Evolutionary conservation across 2,797 vertebrate species (phyloP).

Genomic region (Notoglanidium macrostoma): DNA sequence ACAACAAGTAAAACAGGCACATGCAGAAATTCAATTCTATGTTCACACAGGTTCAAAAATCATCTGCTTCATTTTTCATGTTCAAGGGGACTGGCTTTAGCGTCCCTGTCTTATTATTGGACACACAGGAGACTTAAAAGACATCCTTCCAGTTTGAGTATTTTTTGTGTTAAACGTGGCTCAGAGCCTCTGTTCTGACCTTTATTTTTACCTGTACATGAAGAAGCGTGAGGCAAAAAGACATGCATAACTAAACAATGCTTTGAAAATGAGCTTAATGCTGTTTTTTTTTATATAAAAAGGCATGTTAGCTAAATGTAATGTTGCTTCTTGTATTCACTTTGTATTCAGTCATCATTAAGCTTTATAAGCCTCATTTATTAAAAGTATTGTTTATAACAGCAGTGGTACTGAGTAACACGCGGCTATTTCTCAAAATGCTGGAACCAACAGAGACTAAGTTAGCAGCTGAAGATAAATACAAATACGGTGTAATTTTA

Average conservation of each 20-base stretch:
- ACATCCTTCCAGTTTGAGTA: not conserved
- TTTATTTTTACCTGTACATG: not conserved
- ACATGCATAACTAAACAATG: not conserved
- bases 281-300: too few relatives aligned
- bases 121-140: not conserved
- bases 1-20: not conserved
- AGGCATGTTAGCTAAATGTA: not conserved
- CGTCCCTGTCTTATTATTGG: not conserved
- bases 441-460: not conserved
- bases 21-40: not conserved
- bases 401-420: too few relatives aligned
- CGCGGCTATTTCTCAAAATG: not conserved
- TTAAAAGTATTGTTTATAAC: not conserved
- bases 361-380: not conserved
- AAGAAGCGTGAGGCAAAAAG: not conserved
- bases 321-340: not conserved
- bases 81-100: not conserved
- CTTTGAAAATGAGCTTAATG: not conserved
- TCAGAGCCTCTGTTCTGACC: not conserved
- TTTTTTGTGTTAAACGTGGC: not conserved
- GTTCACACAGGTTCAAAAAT: too few relatives aligned
- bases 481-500: not conserved
- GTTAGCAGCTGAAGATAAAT: conserved; percentile 5
- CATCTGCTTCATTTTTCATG: not conserved
- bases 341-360: not conserved